These are phyloP conservation scores for Andrena hattorfiana DNA, from an alignment of 2,888 invertebrate species.

Conservation along the genomic window DNA sequence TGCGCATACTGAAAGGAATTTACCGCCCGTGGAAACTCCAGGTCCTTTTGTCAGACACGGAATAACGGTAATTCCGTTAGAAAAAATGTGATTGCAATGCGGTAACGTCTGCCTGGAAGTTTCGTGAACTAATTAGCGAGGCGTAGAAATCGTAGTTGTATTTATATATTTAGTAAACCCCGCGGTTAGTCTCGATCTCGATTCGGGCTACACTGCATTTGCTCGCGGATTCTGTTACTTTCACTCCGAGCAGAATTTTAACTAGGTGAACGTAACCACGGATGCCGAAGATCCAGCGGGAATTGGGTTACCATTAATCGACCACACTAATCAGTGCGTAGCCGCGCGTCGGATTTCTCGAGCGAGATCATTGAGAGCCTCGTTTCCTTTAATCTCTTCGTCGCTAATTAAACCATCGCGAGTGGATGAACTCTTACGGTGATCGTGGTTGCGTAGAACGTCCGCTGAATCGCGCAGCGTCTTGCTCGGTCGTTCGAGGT, in stretches of 20 bases:
- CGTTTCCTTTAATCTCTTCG: neutral
- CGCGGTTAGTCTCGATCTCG: neutral
- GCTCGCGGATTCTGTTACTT: slow-evolving; percentile 23
- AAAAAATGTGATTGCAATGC: neutral
- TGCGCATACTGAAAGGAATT: neutral
- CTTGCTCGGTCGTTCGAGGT: neutral
- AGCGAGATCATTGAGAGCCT: neutral
- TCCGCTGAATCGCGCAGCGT: neutral
- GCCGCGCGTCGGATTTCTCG: neutral
- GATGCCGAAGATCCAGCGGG: neutral
- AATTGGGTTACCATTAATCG: slow-evolving; percentile 30
- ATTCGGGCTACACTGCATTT: neutral
- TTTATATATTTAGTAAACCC: no score
- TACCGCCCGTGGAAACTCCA: neutral
- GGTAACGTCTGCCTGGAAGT: no score
- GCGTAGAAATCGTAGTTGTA: no score
- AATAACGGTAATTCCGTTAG: neutral
- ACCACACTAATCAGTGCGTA: slow-evolving; percentile 22
- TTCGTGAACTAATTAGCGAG: no score
- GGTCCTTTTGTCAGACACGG: neutral
- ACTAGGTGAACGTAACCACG: neutral
- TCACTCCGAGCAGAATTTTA: slow-evolving; percentile 26
- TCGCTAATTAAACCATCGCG: neutral
- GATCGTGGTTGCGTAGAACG: neutral
- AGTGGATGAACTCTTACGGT: neutral